Evolutionary conservation across 2,113 vertebrate species (phyloP).

Genomic region (Trachemys scripta): DNA sequence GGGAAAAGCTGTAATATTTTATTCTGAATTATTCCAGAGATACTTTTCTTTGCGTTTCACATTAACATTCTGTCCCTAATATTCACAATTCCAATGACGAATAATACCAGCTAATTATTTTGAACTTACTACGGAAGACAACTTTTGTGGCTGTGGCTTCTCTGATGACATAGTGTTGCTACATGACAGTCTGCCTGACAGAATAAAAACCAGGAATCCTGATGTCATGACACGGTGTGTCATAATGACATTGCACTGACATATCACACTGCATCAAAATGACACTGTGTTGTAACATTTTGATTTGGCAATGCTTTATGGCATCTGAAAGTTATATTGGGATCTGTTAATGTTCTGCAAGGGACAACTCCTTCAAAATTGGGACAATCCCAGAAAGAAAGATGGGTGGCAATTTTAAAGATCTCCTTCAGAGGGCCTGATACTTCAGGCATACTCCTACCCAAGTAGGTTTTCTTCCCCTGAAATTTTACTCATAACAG

Average conservation of each 20-base stretch:
- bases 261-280: rapidly evolving
- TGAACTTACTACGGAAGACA: neutral
- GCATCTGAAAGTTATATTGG: neutral
- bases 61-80: neutral
- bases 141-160: neutral
- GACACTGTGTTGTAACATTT: neutral
- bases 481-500: conserved; percentile 7
- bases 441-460: neutral
- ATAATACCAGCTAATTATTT: neutral
- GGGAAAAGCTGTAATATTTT: neutral
- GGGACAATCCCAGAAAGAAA: neutral
- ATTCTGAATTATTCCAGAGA: rapidly evolving
- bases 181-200: neutral
- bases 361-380: neutral
- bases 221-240: neutral
- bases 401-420: neutral
- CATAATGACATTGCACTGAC: neutral
- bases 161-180: neutral
- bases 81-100: neutral
- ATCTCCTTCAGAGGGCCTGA: neutral
- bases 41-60: neutral
- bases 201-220: neutral
- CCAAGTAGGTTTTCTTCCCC: neutral
- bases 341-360: neutral
- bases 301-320: neutral